phyloP scores from a whole-genome alignment of 2,113 vertebrate species.

The Microcebus jonahi region DNA sequence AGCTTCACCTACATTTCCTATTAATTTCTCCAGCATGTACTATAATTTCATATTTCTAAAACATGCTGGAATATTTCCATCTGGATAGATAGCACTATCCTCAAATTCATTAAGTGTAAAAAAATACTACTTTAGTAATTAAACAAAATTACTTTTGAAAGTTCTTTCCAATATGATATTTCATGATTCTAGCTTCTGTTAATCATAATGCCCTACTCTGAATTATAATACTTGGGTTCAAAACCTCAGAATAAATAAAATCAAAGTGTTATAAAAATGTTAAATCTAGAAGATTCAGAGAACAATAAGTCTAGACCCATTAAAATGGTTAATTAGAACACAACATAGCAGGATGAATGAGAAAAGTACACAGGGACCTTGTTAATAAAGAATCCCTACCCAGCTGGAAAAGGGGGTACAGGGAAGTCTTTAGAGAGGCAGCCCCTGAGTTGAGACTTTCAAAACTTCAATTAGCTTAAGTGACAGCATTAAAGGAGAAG shows the following conservation, averaged over 20 bases:
- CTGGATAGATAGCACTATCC: neutral
- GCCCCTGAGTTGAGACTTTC: neutral
- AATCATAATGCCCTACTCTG: neutral
- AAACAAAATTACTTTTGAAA: constrained; percentile 34
- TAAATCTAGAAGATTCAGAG: neutral
- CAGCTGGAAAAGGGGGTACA: neutral
- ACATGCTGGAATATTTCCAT: neutral
- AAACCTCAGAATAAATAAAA: neutral
- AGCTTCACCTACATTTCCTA: neutral
- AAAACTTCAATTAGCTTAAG: neutral
- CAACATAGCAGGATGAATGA: neutral
- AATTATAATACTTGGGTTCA: neutral
- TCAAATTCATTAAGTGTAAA: neutral
- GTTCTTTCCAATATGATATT: neutral
- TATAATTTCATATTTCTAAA: neutral
- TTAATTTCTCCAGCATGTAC: neutral
- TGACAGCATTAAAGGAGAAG: neutral
- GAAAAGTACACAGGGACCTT: neutral
- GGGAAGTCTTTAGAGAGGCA: neutral
- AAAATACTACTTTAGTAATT: neutral
- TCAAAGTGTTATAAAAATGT: neutral
- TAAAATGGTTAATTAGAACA: neutral
- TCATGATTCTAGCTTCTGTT: constrained; percentile 13
- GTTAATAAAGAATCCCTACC: neutral
- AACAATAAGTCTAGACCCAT: neutral